Evolutionary conservation across 92 coral and sea anemone genomes (phyloP), one percentile per base, ranked within the genome.

Genomic region (Palythoa heliodiscus): DNA sequence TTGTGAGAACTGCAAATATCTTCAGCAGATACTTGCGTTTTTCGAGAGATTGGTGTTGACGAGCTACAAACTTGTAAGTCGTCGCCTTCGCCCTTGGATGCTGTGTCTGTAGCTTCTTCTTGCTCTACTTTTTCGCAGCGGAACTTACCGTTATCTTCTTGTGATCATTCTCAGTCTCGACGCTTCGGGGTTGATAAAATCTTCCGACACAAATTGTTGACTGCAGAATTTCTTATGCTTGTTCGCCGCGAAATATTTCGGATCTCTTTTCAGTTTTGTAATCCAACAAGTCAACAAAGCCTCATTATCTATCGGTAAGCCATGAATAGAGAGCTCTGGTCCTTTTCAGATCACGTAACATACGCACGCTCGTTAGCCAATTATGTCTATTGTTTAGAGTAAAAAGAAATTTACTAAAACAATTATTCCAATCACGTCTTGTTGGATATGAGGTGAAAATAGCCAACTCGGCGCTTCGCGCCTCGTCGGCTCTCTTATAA

Each of bases 11-110:
- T 50, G 69, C 87, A 82, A 60, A 76, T 13, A 70, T 89, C 85
- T 67, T 89, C 92, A 43, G 82, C 92, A 54, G 53, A 86, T 22
- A 78, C 86, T 74, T 89, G 89, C 23, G 86, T 89, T 54, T 89
- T 85, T n/a, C 79, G 53, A 6, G 87, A 86, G 86, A 70, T 80
- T 24, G 38, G 20, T n/a, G 22, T 7, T 20, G 67, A 35, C 85
- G 86, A 39, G 63, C 11, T 55, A 86, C 3, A 25, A 25, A 74
- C 53, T n/a, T n/a, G n/a, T n/a, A 73, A 50, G 43, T 73, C 57
- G 24, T 83, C 88, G n/a, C 91, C 88, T 68, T 88, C 88, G 20
- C 80, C 88, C 71, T 88, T 71, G 17, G 87, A 73, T 1, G 87
- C 83, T 13, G 87, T 82, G 43, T 87, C 90, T 12, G 90, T 87